A percentile compares a stretch with the other conserved stretches of the same genome.
Evolutionary conservation across 2,797 vertebrate species (phyloP).

Genomic region (Phalanger gymnotis): DNA sequence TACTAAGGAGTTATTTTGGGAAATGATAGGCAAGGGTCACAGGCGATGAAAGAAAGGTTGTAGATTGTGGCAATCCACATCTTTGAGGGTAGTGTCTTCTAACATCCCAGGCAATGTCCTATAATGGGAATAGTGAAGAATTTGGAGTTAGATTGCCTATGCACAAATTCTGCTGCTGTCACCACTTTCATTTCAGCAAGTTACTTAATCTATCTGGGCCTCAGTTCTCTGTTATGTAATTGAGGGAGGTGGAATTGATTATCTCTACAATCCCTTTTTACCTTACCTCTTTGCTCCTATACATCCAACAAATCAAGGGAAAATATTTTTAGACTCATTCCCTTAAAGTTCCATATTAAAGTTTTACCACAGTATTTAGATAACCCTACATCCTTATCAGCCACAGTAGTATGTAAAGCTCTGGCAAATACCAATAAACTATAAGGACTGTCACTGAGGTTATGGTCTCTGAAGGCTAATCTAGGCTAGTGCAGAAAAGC

Average conservation of each 20-base stretch:
- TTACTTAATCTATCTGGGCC: not conserved
- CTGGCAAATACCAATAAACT: not conserved
- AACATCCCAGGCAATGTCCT: no score
- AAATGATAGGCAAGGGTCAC: no score
- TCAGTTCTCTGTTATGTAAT: not conserved
- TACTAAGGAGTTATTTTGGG: no score
- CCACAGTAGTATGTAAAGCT: not conserved
- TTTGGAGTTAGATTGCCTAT: no score
- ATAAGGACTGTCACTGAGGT: not conserved
- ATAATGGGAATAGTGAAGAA: no score
- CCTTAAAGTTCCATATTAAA: not conserved
- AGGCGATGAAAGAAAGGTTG: no score
- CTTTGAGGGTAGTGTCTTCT: no score
- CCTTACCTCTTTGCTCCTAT: not conserved
- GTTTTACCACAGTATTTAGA: not conserved
- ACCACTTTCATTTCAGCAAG: not conserved
- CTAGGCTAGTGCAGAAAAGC: not conserved
- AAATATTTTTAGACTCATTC: not conserved
- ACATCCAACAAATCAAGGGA: not conserved
- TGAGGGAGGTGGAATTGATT: not conserved
- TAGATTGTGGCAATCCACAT: no score
- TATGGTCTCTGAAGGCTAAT: not conserved
- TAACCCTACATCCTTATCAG: not conserved
- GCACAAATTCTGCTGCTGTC: not conserved
- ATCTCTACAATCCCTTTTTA: not conserved